These are phyloP conservation scores for Lethrus apterus DNA, from an alignment of 1,140 invertebrate genomes.

Conservation along the genomic window DNA sequence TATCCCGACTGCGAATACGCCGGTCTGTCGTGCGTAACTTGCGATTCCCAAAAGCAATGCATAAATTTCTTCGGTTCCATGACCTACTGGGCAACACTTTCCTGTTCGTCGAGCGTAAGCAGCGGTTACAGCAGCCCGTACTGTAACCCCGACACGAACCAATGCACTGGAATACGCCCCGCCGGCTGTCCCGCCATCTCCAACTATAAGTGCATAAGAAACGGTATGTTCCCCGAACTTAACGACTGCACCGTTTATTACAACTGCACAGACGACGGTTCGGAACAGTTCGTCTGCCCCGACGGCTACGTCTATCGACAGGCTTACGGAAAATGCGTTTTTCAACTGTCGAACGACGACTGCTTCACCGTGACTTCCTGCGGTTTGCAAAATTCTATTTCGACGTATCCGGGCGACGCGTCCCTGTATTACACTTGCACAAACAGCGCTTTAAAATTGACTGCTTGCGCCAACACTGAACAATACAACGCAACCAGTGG, in stretches of 20 bases:
- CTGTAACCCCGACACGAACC: slow-evolving; percentile 8
- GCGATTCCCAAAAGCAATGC: slow-evolving; percentile 5
- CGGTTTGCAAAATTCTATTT: background rate
- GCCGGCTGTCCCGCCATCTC: slow-evolving; percentile 6
- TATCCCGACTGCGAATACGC: slow-evolving; percentile 6
- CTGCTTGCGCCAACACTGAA: slow-evolving; percentile 1
- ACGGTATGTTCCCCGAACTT: slow-evolving; percentile 5
- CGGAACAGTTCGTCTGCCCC: slow-evolving; percentile 3
- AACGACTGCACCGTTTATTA: slow-evolving; percentile 6
- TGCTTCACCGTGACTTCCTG: background rate
- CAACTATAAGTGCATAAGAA: background rate
- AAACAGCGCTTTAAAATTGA: background rate
- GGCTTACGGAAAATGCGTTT: slow-evolving; percentile 9
- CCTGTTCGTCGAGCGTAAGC: background rate
- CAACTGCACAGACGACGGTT: background rate
- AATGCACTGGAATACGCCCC: background rate
- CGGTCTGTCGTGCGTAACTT: slow-evolving; percentile 5
- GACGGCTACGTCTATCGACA: slow-evolving; percentile 5
- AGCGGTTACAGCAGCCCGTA: background rate
- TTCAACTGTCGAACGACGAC: slow-evolving; percentile 2
- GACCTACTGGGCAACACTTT: background rate
- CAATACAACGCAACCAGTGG: background rate
- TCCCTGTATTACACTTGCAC: slow-evolving; percentile 11
- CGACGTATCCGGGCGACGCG: slow-evolving; percentile 1
- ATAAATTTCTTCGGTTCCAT: background rate